Conservation (phyloP, 2,888 invertebrate species). For the Apeira syringaria region DNA sequence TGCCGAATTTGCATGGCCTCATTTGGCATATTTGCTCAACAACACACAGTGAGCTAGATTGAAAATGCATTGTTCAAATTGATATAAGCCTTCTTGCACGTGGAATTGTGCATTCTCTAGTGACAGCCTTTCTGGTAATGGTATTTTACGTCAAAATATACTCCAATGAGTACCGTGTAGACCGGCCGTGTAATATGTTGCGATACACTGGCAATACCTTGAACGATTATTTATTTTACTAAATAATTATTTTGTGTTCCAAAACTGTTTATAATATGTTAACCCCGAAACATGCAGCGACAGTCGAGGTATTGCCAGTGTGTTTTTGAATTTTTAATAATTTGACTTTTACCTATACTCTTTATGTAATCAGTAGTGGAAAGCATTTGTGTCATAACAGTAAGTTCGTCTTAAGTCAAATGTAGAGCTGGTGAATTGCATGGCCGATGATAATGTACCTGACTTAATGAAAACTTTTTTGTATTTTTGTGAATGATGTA, state of each 20-base stretch:
- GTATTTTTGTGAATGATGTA: no score
- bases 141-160: no score
- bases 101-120: no score
- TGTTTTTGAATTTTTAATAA: neutral
- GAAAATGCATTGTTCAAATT: neutral
- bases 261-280: neutral
- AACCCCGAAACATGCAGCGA: neutral
- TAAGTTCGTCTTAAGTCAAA: conserved; percentile 1
- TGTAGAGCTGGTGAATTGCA: neutral
- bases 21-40: no score
- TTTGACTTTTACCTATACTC: neutral
- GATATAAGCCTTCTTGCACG: neutral
- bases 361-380: conserved; percentile 5
- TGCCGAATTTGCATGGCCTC: no score
- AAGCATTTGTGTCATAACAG: conserved; percentile 4
- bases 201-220: conserved; percentile 6
- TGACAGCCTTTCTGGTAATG: no score
- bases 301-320: conserved; percentile 1
- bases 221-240: neutral
- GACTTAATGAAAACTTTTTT: no score
- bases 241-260: neutral
- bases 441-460: neutral
- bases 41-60: no score
- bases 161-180: neutral
- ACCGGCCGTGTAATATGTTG: neutral